These are phyloP conservation scores for Catharus fuscescens DNA, from an alignment of 2,113 vertebrate species.

Conservation along the genomic window DNA sequence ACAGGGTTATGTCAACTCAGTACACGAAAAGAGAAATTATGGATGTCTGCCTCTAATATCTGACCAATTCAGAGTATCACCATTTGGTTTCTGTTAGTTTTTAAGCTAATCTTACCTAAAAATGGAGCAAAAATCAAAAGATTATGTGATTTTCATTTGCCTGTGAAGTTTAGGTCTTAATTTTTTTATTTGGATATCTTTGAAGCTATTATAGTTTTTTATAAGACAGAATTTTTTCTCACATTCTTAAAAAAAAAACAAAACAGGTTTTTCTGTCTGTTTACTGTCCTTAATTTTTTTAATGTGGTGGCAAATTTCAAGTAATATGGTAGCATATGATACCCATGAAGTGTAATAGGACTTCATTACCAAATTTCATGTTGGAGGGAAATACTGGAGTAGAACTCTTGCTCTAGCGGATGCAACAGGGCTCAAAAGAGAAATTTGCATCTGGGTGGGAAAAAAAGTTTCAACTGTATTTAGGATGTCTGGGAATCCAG, in stretches of 20 bases:
- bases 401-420: background rate
- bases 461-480: background rate
- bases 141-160: background rate
- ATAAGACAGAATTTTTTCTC: background rate
- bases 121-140: background rate
- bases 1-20: background rate
- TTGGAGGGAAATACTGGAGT: background rate
- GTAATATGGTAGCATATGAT: background rate
- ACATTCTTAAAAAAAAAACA: background rate
- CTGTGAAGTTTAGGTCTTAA: background rate
- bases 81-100: background rate
- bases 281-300: background rate
- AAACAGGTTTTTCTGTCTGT: background rate
- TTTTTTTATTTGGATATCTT: background rate
- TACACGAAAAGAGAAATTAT: background rate
- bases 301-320: background rate
- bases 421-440: background rate
- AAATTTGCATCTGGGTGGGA: background rate
- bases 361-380: background rate
- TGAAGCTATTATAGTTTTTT: background rate
- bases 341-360: background rate
- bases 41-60: background rate
- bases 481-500: background rate
- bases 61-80: background rate
- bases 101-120: background rate